A percentile compares a stretch with the other conserved stretches of the same genome.
These are phyloP conservation scores for Drosophila formosana DNA, from an alignment of 2,888 invertebrate species.

Conservation along the genomic window DNA sequence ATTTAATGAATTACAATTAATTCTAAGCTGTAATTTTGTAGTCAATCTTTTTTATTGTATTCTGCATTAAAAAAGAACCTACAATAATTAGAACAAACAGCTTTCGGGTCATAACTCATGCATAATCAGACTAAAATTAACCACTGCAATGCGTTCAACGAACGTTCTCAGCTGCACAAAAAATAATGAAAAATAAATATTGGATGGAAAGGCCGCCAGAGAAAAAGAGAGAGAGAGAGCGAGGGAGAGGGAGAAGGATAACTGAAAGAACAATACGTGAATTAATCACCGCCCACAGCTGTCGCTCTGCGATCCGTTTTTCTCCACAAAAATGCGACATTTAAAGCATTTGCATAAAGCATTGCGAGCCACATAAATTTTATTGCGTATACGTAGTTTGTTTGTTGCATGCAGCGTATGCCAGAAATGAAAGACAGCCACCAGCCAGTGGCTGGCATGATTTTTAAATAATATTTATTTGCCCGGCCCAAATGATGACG, in stretches of 20 bases:
- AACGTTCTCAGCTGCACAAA: conserved; percentile 33
- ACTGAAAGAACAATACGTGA: conserved; percentile 68
- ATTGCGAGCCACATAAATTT: conserved; percentile 62
- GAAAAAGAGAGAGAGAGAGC: conserved; percentile 6
- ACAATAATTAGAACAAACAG: not conserved
- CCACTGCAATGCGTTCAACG: conserved; percentile 38
- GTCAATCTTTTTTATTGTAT: too few relatives aligned
- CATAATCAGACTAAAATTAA: conserved; percentile 23
- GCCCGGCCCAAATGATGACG: conserved; percentile 63
- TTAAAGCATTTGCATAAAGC: conserved; percentile 70
- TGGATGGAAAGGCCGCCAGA: conserved; percentile 1
- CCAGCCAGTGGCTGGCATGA: conserved; percentile 48
- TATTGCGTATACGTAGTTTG: conserved; percentile 74
- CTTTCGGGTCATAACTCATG: conserved; percentile 40
- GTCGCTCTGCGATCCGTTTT: conserved; percentile 38
- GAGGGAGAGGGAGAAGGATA: conserved; percentile 34
- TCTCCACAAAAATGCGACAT: conserved; percentile 76
- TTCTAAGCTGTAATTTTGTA: too few relatives aligned
- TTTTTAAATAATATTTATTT: conserved; percentile 47
- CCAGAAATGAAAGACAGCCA: conserved; percentile 3
- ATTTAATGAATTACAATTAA: too few relatives aligned
- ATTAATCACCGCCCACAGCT: conserved; percentile 73
- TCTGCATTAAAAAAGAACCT: too few relatives aligned
- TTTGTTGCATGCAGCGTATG: conserved; percentile 37
- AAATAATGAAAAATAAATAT: conserved; percentile 27